Conservation (phyloP, 2,797 vertebrate genomes). For the Lophius americanus region DNA sequence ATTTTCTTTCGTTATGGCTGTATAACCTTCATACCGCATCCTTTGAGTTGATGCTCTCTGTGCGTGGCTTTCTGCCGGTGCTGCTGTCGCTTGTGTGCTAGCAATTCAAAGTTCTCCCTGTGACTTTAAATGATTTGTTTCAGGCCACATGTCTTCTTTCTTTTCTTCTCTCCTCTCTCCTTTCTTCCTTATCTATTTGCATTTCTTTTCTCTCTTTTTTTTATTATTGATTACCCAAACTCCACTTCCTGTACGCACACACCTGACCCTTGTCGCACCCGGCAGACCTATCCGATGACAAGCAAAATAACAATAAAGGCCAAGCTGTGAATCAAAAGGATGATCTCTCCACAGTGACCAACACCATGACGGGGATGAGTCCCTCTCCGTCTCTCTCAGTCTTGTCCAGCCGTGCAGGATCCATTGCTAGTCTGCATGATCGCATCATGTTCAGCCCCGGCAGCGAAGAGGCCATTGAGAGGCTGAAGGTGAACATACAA, state of each 20-base stretch:
- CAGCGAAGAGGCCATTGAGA: slow-evolving; percentile 96
- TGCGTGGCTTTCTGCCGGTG: slow-evolving; percentile 51
- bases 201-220: slow-evolving; percentile 64
- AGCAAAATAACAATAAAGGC: slow-evolving; percentile 89
- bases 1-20: slow-evolving; percentile 51
- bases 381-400: slow-evolving; percentile 94
- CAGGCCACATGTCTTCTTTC: slow-evolving; percentile 79
- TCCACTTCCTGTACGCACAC: slow-evolving; percentile 53
- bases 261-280: slow-evolving; percentile 35
- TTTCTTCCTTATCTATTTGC: slow-evolving; percentile 58
- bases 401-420: slow-evolving; percentile 93
- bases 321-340: slow-evolving; percentile 88
- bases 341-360: slow-evolving; percentile 99
- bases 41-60: slow-evolving; percentile 43
- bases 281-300: slow-evolving; percentile 89
- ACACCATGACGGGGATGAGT: slow-evolving; percentile 95
- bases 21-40: slow-evolving; percentile 48
- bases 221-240: slow-evolving; percentile 68
- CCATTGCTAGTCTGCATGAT: slow-evolving; percentile 94
- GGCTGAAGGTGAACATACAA: slow-evolving; percentile 88
- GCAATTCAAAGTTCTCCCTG: slow-evolving; percentile 54
- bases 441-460: slow-evolving; percentile 96
- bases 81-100: slow-evolving; percentile 46
- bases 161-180: slow-evolving; percentile 67
- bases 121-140: slow-evolving; percentile 67